Conservation (phyloP, 2,797 vertebrate species). For the Aldrovandia affinis region DNA sequence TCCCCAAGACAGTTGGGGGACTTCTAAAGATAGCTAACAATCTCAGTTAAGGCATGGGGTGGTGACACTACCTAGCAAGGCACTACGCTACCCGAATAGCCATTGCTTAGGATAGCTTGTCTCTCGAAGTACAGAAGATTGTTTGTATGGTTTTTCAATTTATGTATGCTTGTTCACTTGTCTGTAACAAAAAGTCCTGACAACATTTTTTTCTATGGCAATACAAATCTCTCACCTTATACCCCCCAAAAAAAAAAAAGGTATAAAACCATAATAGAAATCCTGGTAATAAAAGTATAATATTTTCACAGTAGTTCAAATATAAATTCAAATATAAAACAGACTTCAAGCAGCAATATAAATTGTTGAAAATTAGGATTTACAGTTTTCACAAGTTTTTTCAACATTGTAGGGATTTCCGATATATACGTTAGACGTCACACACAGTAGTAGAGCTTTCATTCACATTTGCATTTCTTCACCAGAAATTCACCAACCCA, state of each 20-base stretch:
- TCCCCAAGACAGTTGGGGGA: too few species aligned
- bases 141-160: too few species aligned
- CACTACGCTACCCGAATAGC: background rate
- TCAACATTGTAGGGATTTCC: conserved; percentile 32
- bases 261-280: background rate
- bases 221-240: background rate
- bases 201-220: background rate
- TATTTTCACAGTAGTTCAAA: background rate
- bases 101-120: background rate
- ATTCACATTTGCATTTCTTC: background rate
- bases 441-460: background rate
- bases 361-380: background rate
- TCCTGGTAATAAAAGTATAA: background rate
- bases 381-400: background rate
- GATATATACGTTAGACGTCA: background rate
- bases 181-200: conserved; percentile 16
- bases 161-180: background rate
- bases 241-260: background rate
- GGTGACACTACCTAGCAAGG: too few species aligned
- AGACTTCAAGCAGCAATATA: background rate
- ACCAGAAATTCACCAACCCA: background rate
- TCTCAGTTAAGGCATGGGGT: too few species aligned
- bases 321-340: background rate
- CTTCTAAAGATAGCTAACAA: too few species aligned
- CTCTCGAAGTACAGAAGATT: too few species aligned